These are phyloP conservation scores for Melanotaenia maccullochi DNA, from an alignment of 2,797 vertebrate species.

Conservation along the genomic window DNA sequence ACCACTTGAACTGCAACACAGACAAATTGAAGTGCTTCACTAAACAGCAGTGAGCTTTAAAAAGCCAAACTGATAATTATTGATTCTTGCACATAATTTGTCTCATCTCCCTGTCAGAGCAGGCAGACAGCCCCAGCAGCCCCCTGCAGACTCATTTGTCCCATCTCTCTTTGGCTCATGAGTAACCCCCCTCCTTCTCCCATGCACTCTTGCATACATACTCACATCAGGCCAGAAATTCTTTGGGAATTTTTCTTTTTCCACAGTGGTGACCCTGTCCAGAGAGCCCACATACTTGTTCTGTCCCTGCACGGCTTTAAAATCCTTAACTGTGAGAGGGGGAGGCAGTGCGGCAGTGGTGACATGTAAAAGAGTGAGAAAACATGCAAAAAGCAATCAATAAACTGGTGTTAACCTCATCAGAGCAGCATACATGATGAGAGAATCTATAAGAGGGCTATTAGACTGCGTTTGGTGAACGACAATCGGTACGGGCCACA, in stretches of 20 bases:
- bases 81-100: slow-evolving; percentile 76
- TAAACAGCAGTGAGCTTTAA: slow-evolving; percentile 65
- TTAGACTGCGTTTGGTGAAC: slow-evolving; percentile 75
- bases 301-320: slow-evolving; percentile 77
- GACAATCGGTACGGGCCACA: slow-evolving; percentile 66
- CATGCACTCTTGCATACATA: slow-evolving; percentile 50
- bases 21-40: slow-evolving; percentile 63
- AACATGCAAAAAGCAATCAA: slow-evolving; percentile 87
- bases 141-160: slow-evolving; percentile 73
- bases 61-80: slow-evolving; percentile 71
- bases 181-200: slow-evolving; percentile 30
- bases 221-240: slow-evolving; percentile 87
- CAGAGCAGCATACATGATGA: slow-evolving; percentile 76
- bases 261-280: slow-evolving; percentile 78
- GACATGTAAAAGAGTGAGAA: slow-evolving; percentile 81
- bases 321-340: slow-evolving; percentile 78
- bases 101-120: slow-evolving; percentile 77
- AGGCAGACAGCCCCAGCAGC: slow-evolving; percentile 49
- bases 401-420: slow-evolving; percentile 86
- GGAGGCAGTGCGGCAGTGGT: slow-evolving; percentile 22
- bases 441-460: slow-evolving; percentile 81
- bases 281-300: slow-evolving; percentile 77
- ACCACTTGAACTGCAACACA: slow-evolving; percentile 87
- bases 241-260: slow-evolving; percentile 88
- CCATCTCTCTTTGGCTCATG: slow-evolving; percentile 58